Percentiles rank a stretch among this genome's conserved stretches.
phyloP scores from a whole-genome alignment of 2,797 vertebrate genomes.

The Argyrosomus regius region DNA sequence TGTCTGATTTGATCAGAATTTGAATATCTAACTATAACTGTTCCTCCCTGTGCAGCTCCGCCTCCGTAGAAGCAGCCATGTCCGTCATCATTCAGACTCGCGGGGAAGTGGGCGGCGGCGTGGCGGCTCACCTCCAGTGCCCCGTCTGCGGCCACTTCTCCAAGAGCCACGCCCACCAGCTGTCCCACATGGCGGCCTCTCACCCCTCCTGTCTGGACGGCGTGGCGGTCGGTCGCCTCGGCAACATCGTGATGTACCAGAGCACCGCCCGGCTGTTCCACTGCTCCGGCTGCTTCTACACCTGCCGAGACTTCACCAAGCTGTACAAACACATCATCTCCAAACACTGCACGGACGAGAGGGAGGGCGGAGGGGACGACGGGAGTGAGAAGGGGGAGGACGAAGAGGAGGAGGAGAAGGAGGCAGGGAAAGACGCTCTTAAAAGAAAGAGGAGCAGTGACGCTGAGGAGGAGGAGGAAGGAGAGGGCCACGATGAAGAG shows the following conservation, averaged over 20 bases:
- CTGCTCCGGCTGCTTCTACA: slow-evolving; percentile 75
- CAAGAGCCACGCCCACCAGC: slow-evolving; percentile 74
- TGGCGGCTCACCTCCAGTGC: slow-evolving; percentile 68
- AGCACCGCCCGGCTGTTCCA: slow-evolving; percentile 71
- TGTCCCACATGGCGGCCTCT: slow-evolving; percentile 64
- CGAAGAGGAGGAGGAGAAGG: neutral
- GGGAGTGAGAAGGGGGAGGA: neutral
- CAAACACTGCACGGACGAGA: slow-evolving; percentile 66
- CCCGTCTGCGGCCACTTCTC: slow-evolving; percentile 64
- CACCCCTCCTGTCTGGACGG: slow-evolving; percentile 65
- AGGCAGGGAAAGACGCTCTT: neutral
- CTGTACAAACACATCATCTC: slow-evolving; percentile 75
- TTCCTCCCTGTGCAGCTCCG: neutral
- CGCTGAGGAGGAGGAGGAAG: slow-evolving; percentile 12
- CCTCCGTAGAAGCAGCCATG: slow-evolving; percentile 24
- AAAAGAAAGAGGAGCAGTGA: slow-evolving; percentile 9
- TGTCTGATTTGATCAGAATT: no score
- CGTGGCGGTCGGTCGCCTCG: slow-evolving; percentile 67
- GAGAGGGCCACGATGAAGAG: neutral
- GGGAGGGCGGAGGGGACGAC: neutral
- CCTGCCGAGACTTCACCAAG: slow-evolving; percentile 69
- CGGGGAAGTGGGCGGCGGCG: slow-evolving; percentile 42
- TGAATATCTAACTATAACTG: no score
- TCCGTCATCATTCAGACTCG: slow-evolving; percentile 29
- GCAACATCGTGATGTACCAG: slow-evolving; percentile 76